Base-by-base conservation (phyloP, 2,888 invertebrate genomes). In the Ophioninae sp. region DNA sequence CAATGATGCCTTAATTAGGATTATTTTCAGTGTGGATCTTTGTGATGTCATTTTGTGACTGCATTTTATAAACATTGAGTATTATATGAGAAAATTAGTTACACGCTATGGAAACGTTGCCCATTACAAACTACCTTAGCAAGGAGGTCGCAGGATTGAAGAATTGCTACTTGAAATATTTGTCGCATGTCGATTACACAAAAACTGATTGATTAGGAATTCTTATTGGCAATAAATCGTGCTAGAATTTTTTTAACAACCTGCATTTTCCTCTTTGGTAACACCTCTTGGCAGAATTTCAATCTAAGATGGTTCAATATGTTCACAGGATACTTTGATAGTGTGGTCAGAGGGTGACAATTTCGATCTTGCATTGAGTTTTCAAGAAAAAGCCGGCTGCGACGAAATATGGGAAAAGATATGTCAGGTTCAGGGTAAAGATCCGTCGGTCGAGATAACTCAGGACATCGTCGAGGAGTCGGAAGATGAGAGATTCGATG, bases 381-480 rank as follows among this genome's bases (percentile, higher is more conserved):
- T 99, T 95, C 99, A 99, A 95, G 99, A 99, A 94, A 99, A 99
- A 94, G 98, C 97, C 85, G 99, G 99, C 91, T 99, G 99, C 95
- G 99, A 99, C 95, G 99, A 99, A 94, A 99, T 99, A 90, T 99
- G 99, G 99, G 99, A 99, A 92, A 99, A 99, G 94, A 99, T 99
- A 91, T 99, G 99, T 94, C 93, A 97, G 96, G 98, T 99, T 59
- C 99, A 99, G 95, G 99, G 99, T 58, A 99, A 99, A 93, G 99
- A 99, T 94, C 99, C 99, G 61, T 98, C 98, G 39, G 98, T 99
- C 83, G 98, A 99, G 93, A 98, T 99, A 85, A 99, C 99, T 72
- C 99, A 99, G 93, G 98, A 98, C 89, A 97, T 98, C 88, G 98
- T 98, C 6, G 98, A 98, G 93, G 98, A 98, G 92, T 98, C 98